A percentile compares a stretch with the other conserved stretches of the same genome.
Evolutionary conservation across 2,888 invertebrate genomes (phyloP).

Genomic region (Apamea sordens): DNA sequence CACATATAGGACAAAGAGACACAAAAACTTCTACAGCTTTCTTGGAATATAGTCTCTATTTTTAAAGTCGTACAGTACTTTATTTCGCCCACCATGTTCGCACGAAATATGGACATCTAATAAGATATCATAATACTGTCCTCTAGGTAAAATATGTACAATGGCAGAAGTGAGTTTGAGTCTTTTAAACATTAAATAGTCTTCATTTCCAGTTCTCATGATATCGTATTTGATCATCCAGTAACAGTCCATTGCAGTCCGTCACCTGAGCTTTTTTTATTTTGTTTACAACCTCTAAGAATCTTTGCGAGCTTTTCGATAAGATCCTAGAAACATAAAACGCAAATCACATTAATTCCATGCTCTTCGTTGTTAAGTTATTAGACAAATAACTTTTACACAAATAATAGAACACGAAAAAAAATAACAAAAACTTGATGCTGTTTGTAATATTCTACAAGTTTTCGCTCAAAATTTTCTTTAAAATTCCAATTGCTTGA

Average conservation of each 20-base stretch:
- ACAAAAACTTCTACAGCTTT: conserved; percentile 36
- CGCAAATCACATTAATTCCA: not conserved
- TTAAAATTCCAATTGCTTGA: not conserved
- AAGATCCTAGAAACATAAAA: conserved; percentile 19
- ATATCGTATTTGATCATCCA: conserved; percentile 32
- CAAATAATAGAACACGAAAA: not conserved
- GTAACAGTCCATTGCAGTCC: conserved; percentile 30
- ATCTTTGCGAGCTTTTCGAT: conserved; percentile 8
- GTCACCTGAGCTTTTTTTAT: conserved; percentile 16
- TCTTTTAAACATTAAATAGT: conserved; percentile 32
- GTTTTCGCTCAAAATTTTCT: not conserved
- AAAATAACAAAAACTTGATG: conserved; percentile 1
- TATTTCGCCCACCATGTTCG: conserved; percentile 37
- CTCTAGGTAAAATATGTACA: conserved; percentile 25
- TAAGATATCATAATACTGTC: not conserved
- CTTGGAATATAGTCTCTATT: conserved; percentile 39
- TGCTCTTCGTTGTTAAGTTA: not conserved
- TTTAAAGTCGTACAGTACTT: conserved; percentile 14
- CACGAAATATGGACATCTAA: conserved; percentile 21
- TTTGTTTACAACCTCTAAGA: conserved; percentile 23
- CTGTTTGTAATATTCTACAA: conserved; percentile 10
- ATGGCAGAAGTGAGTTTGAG: not conserved
- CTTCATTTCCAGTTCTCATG: conserved; percentile 17
- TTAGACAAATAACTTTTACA: not conserved
- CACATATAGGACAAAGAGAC: not conserved